Evolutionary conservation across 2,113 vertebrate genomes (phyloP).

Genomic region (Channa argus): DNA sequence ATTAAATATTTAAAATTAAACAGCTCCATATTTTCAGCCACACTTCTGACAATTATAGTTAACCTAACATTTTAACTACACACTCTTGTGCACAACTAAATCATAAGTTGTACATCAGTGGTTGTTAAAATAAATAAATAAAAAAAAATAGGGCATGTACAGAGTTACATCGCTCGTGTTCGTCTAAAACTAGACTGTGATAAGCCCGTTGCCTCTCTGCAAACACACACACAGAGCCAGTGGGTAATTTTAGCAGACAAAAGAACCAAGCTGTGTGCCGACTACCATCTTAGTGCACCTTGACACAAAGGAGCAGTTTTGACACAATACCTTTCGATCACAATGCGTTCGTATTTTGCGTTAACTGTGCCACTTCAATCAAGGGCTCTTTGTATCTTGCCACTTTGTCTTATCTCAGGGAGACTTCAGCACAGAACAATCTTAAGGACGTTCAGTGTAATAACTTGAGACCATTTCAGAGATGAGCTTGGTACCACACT

Average conservation of each 20-base stretch:
- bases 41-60: too few relatives aligned
- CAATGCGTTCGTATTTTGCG: conserved; percentile 47
- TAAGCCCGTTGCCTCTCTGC: conserved; percentile 14
- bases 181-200: conserved; percentile 30
- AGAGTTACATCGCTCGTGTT: conserved; percentile 18
- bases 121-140: conserved; percentile 14
- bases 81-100: too few relatives aligned
- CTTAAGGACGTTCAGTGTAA: conserved; percentile 19
- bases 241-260: conserved; percentile 67
- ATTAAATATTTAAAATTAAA: too few relatives aligned
- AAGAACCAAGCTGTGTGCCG: conserved; percentile 36
- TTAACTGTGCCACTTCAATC: conserved; percentile 50
- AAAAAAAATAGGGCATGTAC: conserved; percentile 42
- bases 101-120: not conserved
- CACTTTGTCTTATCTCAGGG: conserved; percentile 17
- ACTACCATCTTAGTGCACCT: conserved; percentile 58
- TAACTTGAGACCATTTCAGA: conserved; percentile 23
- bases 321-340: conserved; percentile 67
- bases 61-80: too few relatives aligned
- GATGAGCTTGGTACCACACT: not conserved
- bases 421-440: conserved; percentile 25
- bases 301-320: conserved; percentile 63
- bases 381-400: conserved; percentile 43
- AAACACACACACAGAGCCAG: conserved; percentile 1
- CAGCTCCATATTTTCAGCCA: too few relatives aligned